Evolutionary conservation across 2,888 invertebrate species (phyloP), one percentile per base, ranked within the genome.

Genomic region (Uloborus plumipes): DNA sequence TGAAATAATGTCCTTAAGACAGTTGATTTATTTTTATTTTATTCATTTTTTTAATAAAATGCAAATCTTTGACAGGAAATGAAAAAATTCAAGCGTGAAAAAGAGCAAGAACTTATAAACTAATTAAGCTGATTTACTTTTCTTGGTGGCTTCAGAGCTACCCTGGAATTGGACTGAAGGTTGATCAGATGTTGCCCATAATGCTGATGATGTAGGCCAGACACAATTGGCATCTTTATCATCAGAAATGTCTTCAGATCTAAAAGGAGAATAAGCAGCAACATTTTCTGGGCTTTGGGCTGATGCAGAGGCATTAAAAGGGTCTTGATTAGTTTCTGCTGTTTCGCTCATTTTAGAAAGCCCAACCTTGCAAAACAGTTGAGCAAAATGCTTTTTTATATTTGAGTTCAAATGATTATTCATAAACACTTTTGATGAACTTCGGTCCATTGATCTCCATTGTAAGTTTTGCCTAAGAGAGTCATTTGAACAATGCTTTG

Each of bases 371-470:
- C 66, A 62, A 62, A 84, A 64, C 31, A 83, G 39, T 20, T 84
- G 84, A n/a, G 84, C 74, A 79, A 79, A 84, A 61, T 84, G 84
- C 51, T 79, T 84, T 53, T 84, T 84, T 16, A 84, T 84, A 47
- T 74, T 84, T 47, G 78, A 67, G 65, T 62, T 84, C 58, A 84
- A 70, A 53, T 84, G 74, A 20, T 78, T 55, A 55, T 78, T 76
- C 14, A 78, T 66, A 49, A 50, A 58, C 49, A 78, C 75, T 84
- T 79, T 79, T 31, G 72, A 78, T 39, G 75, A 69, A 74, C 51
- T 64, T 62, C 77, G 61, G 53, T 79, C 84, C 51, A 64, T 31
- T 49, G 78, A 84, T 53, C 75, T 84, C 72, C 67, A 77, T 49
- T 77, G 76, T 47, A 76, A 47, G 55, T 65, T 61, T 50, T 77